Percentiles rank a stretch among this genome's conserved stretches.
These are phyloP conservation scores for Ophioninae sp. DNA, from an alignment of 2,888 invertebrate species.

Conservation along the genomic window DNA sequence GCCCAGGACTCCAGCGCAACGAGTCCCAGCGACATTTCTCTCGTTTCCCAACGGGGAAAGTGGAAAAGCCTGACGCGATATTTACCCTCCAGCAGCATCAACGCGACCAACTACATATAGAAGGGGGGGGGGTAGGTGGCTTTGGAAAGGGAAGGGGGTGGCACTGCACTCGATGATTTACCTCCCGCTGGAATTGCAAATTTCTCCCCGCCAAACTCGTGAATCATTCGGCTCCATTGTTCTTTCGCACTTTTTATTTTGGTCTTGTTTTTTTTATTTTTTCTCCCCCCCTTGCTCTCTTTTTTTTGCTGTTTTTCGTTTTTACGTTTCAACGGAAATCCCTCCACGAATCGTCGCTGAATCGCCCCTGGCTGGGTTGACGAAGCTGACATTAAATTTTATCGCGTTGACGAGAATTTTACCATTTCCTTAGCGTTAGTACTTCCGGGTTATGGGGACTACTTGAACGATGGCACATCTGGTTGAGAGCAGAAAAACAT, in stretches of 20 bases:
- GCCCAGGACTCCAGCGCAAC: conserved; percentile 19
- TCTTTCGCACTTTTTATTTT: conserved; percentile 3
- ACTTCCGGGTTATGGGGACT: neutral
- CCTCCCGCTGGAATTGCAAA: conserved; percentile 58
- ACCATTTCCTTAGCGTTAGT: neutral
- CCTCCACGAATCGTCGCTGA: neutral
- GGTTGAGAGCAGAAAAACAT: too few species aligned
- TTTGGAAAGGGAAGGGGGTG: neutral
- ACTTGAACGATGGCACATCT: too few species aligned
- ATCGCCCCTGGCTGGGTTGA: neutral
- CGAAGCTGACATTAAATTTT: neutral
- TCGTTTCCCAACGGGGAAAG: conserved; percentile 44
- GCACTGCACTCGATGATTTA: conserved; percentile 59
- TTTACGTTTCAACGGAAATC: neutral
- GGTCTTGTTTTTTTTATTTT: conserved; percentile 1
- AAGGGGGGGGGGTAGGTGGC: neutral
- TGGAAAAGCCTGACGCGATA: conserved; percentile 47
- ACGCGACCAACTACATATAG: conserved; percentile 14
- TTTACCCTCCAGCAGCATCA: conserved; percentile 37
- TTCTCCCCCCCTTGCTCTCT: neutral
- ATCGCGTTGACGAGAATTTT: neutral
- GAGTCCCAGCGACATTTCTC: conserved; percentile 61
- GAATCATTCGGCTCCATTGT: conserved; percentile 42
- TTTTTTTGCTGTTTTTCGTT: neutral
- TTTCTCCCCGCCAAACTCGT: conserved; percentile 39